Base-by-base conservation (phyloP, 1,140 invertebrate species). In the Danaus plexippus region DNA sequence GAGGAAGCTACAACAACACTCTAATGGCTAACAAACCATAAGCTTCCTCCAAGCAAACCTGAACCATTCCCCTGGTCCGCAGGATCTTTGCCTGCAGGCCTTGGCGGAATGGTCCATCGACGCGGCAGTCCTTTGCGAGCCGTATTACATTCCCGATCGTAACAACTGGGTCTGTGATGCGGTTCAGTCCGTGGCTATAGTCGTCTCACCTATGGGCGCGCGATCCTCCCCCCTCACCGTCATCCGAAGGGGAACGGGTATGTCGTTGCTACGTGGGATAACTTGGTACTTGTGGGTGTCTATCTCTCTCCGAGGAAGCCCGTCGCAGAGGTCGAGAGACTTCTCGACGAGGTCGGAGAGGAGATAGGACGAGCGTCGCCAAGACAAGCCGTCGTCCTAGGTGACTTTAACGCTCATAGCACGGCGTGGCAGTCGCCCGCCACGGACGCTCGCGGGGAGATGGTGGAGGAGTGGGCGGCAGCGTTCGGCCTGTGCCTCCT, bases 341-440 rank as follows among this genome's bases (percentile, higher is more conserved):
- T 58, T n/a, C 40, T 64, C n/a, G 59, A 58, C 42, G n/a, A 11
- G 9, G 32, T 69, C 9, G 47, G 11, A 0, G 11, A 12, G 15
- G 54, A 51, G 13, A 13, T 63, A 8, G 43, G 61, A 32, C 9
- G 48, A 10, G 59, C 52, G 15, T 43, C 42, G 1, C 51, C 61
- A 0, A 46, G 63, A 9, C 61, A 63, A 7, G 18, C 59, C 1
- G 11, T 69, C 9, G 58, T 68, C 1, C 44, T 69, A 1, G 66
- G 64, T 1, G 62, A 67, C 32, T 63, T 67, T 13, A 70, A 67
- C 22, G 64, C 67, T 13, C 62, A 57, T 9, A 48, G 62, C 9
- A 44, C 49, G 8, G 48, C 43, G 11, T 64, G 63, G 65, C 59
- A 63, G n/a, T 43, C 42, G 40, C 9, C 45, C 0, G 32, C 43